phyloP scores from a whole-genome alignment of 2,888 invertebrate genomes.

The Ernsta delagoae region DNA sequence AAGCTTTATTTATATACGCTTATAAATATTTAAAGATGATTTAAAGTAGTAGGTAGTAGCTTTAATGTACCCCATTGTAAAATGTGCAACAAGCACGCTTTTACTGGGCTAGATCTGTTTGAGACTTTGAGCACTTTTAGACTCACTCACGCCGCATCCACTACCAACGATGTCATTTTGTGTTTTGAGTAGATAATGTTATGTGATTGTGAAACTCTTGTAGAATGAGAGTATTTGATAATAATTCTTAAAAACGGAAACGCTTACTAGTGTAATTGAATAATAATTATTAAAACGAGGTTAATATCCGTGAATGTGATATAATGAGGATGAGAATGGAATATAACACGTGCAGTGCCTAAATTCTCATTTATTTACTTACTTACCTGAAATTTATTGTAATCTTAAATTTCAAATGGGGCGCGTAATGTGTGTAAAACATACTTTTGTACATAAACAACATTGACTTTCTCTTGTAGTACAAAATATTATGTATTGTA shows the following conservation, averaged over 20 bases:
- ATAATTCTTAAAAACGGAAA: slow-evolving; percentile 79
- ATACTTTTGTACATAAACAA: slow-evolving; percentile 71
- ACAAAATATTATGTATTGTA: slow-evolving; percentile 76
- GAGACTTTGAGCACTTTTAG: background rate
- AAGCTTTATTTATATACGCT: too few species aligned
- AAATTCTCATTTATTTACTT: slow-evolving; percentile 76
- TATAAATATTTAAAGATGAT: too few species aligned
- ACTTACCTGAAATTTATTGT: slow-evolving; percentile 56
- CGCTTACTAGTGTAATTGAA: slow-evolving; percentile 80
- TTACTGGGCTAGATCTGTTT: background rate
- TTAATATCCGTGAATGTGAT: slow-evolving; percentile 75
- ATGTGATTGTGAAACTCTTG: slow-evolving; percentile 41
- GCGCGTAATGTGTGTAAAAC: slow-evolving; percentile 55
- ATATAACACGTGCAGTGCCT: slow-evolving; percentile 80
- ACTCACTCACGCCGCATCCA: background rate
- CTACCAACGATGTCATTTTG: background rate
- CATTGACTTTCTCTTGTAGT: slow-evolving; percentile 77
- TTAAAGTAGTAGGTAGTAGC: too few species aligned
- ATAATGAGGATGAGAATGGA: slow-evolving; percentile 59
- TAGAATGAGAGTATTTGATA: slow-evolving; percentile 57
- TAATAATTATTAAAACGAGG: slow-evolving; percentile 58
- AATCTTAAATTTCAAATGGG: slow-evolving; percentile 43
- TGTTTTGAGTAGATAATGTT: slow-evolving; percentile 27
- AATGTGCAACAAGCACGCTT: background rate
- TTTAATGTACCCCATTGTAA: too few species aligned